Evolutionary conservation across 2,797 vertebrate genomes (phyloP), one percentile per base, ranked within the genome.

Genomic region (Acrossocheilus fasciatus): DNA sequence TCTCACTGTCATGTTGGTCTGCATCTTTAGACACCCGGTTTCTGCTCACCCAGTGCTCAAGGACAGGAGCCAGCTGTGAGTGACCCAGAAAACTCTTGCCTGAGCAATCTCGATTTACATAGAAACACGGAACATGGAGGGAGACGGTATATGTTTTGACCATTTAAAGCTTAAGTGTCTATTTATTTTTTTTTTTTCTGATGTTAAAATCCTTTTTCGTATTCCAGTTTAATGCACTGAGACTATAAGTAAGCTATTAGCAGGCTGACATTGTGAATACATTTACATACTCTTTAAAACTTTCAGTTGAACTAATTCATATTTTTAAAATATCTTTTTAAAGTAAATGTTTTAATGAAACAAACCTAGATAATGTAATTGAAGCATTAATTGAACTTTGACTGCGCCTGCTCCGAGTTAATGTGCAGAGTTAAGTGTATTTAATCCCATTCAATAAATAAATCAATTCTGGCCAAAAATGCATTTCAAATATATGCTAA

Each of bases 31-130:
- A 39, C 30, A 30, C n/a, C 6, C 18, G 0, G 8, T 11, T 43
- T n/a, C 64, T 72, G 34, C 43, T 62, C 30, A 50, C 43, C 30
- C 73, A 30, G 43, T 11, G 52, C 81, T 73, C 66, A 45, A 70
- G 59, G 69, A 72, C 68, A 84, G 15, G 39, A 73, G 77, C 54
- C 68, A 77, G 57, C 64, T 23, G 68, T 82, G 84, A 84, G 7
- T 82, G 82, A 69, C 83, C 84, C 81, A 91, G 75, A 91, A 89
- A 82, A 78, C 86, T 59, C 43, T 4, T 4, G 84, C 23, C 86
- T 90, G 90, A 91, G 81, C 72, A 73, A 64, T 72, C 89, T 50
- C 57, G 68, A 74, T 81, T 47, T 72, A 83, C 77, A 62, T 18
- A 84, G 34, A 85, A 66, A 89, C n/a, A 34, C 88, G 74, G 54